Percentiles rank a stretch among this genome's conserved stretches.
Conservation (phyloP, 2,113 vertebrate genomes). For the Prietella phreatophila region DNA sequence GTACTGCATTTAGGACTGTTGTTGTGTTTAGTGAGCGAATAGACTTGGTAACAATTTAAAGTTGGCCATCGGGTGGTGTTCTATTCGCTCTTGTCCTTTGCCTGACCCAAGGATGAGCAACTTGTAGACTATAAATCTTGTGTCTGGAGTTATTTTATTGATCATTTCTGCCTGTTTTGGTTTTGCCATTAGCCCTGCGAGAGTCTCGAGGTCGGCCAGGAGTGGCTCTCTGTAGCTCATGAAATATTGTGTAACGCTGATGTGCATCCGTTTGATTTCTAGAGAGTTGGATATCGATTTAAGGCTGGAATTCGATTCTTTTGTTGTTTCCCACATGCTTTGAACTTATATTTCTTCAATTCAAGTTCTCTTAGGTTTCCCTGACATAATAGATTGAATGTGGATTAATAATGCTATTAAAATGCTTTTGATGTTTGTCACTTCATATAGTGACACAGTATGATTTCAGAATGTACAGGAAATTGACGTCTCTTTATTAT, state of each 20-base stretch:
- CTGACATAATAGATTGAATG: conserved; percentile 6
- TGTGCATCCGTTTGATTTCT: conserved; percentile 15
- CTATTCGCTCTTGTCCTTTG: conserved; percentile 60
- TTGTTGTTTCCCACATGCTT: background rate
- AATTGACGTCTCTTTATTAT: background rate
- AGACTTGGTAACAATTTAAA: conserved; percentile 25
- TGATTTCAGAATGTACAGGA: background rate
- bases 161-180: conserved; percentile 46
- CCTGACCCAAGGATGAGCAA: conserved; percentile 61
- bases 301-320: background rate
- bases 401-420: background rate
- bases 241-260: conserved; percentile 49
- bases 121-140: conserved; percentile 67
- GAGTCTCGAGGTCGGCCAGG: conserved; percentile 51
- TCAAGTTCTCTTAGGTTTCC: background rate
- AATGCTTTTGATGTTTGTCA: background rate
- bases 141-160: conserved; percentile 39
- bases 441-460: background rate
- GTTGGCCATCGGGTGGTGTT: background rate
- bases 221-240: conserved; percentile 23
- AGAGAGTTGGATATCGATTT: background rate
- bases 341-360: background rate
- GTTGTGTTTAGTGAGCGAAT: conserved; percentile 8
- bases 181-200: conserved; percentile 57
- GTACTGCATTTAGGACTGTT: conserved; percentile 6